These are phyloP conservation scores for Xiphophorus hellerii DNA, from an alignment of 2,113 vertebrate species.

Conservation along the genomic window DNA sequence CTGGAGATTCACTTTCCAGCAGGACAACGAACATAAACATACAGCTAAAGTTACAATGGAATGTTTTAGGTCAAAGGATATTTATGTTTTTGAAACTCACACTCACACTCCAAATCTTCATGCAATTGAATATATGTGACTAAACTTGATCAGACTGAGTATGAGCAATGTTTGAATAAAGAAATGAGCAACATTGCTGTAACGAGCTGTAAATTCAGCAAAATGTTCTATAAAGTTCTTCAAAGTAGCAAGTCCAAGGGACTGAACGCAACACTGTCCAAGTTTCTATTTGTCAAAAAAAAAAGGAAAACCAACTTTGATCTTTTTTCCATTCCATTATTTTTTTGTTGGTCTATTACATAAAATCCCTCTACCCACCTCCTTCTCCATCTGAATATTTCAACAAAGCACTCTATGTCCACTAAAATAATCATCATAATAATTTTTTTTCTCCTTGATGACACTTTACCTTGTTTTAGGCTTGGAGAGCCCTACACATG, in stretches of 20 bases:
- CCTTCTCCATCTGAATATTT: background rate
- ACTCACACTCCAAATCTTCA: background rate
- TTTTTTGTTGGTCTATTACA: too few species aligned
- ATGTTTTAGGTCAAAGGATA: background rate
- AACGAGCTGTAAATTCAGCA: too few species aligned
- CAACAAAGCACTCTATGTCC: background rate
- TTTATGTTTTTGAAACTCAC: background rate
- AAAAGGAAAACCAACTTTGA: background rate
- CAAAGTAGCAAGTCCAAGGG: background rate
- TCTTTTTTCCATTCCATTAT: background rate
- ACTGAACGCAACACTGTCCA: background rate
- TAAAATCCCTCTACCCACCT: too few species aligned
- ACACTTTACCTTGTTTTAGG: conserved; percentile 69
- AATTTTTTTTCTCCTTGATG: background rate
- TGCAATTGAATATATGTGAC: too few species aligned
- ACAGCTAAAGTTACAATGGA: background rate
- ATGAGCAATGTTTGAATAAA: too few species aligned
- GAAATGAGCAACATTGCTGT: too few species aligned
- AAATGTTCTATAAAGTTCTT: too few species aligned
- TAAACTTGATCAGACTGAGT: too few species aligned
- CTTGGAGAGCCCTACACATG: conserved; percentile 93
- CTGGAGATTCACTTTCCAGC: background rate
- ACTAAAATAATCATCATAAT: background rate
- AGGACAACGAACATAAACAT: background rate
- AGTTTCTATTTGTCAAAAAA: background rate